Evolutionary conservation across 1,140 invertebrate genomes (phyloP).

Genomic region (Ceratitis capitata): DNA sequence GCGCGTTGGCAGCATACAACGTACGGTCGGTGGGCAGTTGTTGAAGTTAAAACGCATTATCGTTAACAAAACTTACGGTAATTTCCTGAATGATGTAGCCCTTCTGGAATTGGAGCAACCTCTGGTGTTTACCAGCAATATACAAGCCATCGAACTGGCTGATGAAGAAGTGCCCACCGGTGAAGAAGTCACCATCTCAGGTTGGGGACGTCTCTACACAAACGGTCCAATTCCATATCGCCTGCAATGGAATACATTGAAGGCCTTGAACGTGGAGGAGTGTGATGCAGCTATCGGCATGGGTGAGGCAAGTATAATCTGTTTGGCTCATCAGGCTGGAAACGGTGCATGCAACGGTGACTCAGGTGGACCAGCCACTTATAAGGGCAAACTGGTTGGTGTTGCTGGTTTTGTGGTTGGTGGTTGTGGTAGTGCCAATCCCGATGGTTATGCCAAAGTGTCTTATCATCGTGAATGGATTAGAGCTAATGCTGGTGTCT

Average conservation of each 20-base stretch:
- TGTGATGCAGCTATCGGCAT: conserved; percentile 47
- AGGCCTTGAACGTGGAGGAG: conserved; percentile 44
- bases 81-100: conserved; percentile 53
- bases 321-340: conserved; percentile 43
- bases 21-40: conserved; percentile 52
- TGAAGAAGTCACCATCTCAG: conserved; percentile 46
- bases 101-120: conserved; percentile 51
- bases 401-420: conserved; percentile 53
- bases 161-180: conserved; percentile 47
- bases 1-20: conserved; percentile 57
- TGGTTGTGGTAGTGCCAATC: conserved; percentile 55
- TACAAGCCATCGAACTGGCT: conserved; percentile 51
- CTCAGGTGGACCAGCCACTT: conserved; percentile 57
- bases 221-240: conserved; percentile 44
- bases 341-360: conserved; percentile 55
- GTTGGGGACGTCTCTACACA: conserved; percentile 52
- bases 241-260: conserved; percentile 49
- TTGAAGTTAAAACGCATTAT: conserved; percentile 47
- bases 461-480: conserved; percentile 67
- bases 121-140: conserved; percentile 50
- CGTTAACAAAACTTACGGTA: conserved; percentile 49
- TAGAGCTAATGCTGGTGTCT: background rate
- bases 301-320: conserved; percentile 51
- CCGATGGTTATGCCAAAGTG: conserved; percentile 70
- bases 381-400: conserved; percentile 54